A percentile compares a stretch with the other conserved stretches of the same genome.
These are phyloP conservation scores for Mesorhabditis spiculigera DNA, from an alignment of 2,888 invertebrate genomes.

Conservation along the genomic window DNA sequence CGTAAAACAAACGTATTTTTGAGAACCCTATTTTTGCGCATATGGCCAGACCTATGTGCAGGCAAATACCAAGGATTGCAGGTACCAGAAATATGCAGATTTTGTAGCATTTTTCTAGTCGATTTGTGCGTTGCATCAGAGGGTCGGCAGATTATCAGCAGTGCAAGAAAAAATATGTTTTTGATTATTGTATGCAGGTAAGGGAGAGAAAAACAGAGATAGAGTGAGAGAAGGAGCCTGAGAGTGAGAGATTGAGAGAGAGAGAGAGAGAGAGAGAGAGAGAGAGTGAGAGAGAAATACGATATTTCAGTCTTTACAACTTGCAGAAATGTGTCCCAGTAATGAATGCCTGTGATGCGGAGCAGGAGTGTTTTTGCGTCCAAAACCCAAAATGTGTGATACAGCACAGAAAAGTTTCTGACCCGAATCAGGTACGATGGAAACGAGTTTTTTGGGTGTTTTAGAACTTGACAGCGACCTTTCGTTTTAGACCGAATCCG, in stretches of 20 bases:
- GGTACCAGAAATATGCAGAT: background rate
- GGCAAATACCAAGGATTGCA: background rate
- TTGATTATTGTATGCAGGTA: slow-evolving; percentile 2
- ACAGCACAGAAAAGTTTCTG: background rate
- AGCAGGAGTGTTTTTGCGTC: slow-evolving; percentile 3
- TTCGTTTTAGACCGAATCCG: slow-evolving; percentile 1
- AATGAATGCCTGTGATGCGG: background rate
- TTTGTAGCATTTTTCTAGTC: background rate
- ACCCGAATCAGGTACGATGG: background rate
- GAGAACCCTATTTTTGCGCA: background rate
- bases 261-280: too few relatives aligned
- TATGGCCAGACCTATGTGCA: slow-evolving; percentile 2
- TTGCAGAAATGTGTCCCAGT: slow-evolving; percentile 1
- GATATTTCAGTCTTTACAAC: background rate
- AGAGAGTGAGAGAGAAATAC: too few relatives aligned
- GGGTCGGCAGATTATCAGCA: background rate
- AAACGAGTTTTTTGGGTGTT: background rate
- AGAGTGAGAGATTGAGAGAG: too few relatives aligned
- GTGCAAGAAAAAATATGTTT: slow-evolving; percentile 1
- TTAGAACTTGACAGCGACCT: background rate
- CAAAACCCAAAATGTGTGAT: background rate
- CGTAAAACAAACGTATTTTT: background rate
- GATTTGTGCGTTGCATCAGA: background rate
- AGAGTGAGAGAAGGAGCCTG: too few relatives aligned
- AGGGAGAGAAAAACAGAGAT: background rate